phyloP scores from a whole-genome alignment of 2,113 vertebrate species.

The Melozone crissalis region DNA sequence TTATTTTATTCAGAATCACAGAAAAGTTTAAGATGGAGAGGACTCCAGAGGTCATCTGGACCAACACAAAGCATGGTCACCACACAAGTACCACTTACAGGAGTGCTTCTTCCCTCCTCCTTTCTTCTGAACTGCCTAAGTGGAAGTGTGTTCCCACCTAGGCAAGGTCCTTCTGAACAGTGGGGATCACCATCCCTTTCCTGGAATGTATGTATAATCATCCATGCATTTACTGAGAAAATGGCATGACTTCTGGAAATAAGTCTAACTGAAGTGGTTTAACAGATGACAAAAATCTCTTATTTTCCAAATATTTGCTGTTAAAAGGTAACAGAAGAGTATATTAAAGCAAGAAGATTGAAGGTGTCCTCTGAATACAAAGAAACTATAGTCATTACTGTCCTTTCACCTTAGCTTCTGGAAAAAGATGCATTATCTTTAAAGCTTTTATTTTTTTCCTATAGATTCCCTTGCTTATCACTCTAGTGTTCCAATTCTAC shows the following conservation, averaged over 20 bases:
- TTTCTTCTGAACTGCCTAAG: not conserved
- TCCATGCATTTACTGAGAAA: not conserved
- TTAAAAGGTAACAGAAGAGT: not conserved
- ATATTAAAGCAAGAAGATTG: not conserved
- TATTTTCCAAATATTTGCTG: not conserved
- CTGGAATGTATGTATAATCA: not conserved
- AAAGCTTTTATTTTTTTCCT: not conserved
- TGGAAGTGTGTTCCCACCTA: accelerated
- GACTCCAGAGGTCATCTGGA: not conserved
- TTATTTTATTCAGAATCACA: not conserved
- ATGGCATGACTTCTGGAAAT: not conserved
- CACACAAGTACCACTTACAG: not conserved
- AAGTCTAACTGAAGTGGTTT: not conserved
- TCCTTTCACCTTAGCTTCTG: not conserved
- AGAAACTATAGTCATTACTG: not conserved
- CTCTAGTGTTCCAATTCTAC: not conserved
- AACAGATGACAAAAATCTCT: not conserved
- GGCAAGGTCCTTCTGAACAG: not conserved
- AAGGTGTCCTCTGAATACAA: conserved; percentile 13
- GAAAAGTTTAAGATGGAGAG: not conserved
- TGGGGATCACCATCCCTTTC: not conserved
- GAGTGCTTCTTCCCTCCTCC: not conserved
- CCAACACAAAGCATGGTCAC: not conserved
- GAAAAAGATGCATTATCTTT: not conserved
- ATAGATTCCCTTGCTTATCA: not conserved